Conservation (phyloP, 2,888 invertebrate species). For the Napeogenes inachia region DNA sequence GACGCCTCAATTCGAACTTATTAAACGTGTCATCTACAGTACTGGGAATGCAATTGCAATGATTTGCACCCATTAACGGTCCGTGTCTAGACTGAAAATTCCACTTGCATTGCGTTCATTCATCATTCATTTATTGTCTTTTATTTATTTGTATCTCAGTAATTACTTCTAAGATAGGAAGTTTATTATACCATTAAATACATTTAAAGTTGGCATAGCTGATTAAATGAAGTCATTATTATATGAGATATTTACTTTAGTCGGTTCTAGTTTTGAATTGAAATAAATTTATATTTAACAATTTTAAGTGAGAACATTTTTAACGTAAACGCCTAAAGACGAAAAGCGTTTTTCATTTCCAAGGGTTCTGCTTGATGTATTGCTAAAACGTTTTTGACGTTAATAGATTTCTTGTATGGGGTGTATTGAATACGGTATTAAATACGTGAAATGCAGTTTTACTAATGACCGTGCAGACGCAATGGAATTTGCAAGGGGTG, state of each 20-base stretch:
- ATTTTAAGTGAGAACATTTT: background rate
- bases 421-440: slow-evolving; percentile 66
- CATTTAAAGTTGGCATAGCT: no score
- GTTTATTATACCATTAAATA: no score
- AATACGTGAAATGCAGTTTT: slow-evolving; percentile 75
- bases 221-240: no score
- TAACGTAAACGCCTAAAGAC: slow-evolving; percentile 13
- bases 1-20: slow-evolving; percentile 41
- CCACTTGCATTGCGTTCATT: slow-evolving; percentile 58
- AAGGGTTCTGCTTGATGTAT: slow-evolving; percentile 50
- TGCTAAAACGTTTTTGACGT: slow-evolving; percentile 62
- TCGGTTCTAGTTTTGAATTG: no score
- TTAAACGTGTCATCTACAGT: slow-evolving; percentile 54
- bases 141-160: background rate
- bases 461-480: slow-evolving; percentile 48
- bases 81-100: slow-evolving; percentile 60
- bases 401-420: slow-evolving; percentile 69
- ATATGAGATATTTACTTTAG: no score
- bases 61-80: slow-evolving; percentile 67
- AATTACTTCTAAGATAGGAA: background rate
- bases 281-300: no score
- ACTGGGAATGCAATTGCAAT: slow-evolving; percentile 65
- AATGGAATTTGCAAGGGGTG: slow-evolving; percentile 27
- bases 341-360: slow-evolving; percentile 35
- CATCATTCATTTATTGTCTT: slow-evolving; percentile 39